Evolutionary conservation across 2,888 invertebrate species (phyloP), one percentile per base, ranked within the genome.

Genomic region (Melanargia galathea): DNA sequence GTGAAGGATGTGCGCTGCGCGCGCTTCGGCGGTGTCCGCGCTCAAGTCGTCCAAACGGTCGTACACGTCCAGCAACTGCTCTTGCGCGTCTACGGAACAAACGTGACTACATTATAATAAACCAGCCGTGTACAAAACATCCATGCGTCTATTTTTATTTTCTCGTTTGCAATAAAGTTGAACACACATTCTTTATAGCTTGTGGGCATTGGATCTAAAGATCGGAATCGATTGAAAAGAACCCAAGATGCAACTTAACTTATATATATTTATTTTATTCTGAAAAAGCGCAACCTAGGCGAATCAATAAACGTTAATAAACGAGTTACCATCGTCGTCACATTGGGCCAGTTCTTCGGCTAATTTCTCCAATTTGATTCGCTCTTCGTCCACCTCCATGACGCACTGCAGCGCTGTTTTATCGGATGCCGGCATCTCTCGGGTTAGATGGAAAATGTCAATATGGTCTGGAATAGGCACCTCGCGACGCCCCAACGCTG

Each of bases 361-460:
- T 52, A 99, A 92, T 80, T 95, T 95, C 83, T 99, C 99, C 57
- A 99, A 92, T 68, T 96, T 93, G 60, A 97, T 92, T 60, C 99
- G 93, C 81, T 99, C 99, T 78, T 97, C 95, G 77, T 99, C 99
- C 0, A 99, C 99, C 84, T 99, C 99, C 96, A 99, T 97, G 40
- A 99, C 99, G 83, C 98, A 97, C 82, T 98, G 93, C 60, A 99
- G 92, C 2, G 99, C 99, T 11, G 97, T 95, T 92, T 99, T 99
- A 77, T 98, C 97, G 67, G 97, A 97, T n/a, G 99, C 99, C 0
- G 98, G 96, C 95, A 99, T 99, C 92, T 99, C 99, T 56, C 99
- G 94, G 10, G 97, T 96, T 81, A 99, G 92, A 86, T 99, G 97
- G 90, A 98, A 99, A 76, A 99, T 99, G 90, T 99, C 99, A 71